A percentile compares a stretch with the other conserved stretches of the same genome.
Evolutionary conservation across 2,113 vertebrate species (phyloP).

Genomic region (Cavia aperea): DNA sequence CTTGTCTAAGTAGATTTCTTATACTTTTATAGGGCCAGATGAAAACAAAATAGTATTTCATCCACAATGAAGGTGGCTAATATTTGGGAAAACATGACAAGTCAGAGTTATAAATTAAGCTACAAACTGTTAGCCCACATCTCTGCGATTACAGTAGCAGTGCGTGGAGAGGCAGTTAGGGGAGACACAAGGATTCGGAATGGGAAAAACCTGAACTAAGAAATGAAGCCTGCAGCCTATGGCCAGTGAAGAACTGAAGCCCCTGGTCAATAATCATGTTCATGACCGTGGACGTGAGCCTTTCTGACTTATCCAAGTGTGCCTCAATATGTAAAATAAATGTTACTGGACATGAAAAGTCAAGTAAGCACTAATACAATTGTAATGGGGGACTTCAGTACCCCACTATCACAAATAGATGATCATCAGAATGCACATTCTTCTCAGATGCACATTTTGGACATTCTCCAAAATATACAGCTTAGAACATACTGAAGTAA

Average conservation of each 20-base stretch:
- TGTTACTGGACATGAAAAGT: background rate
- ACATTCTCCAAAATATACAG: too few species aligned
- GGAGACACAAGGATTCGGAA: background rate
- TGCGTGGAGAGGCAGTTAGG: background rate
- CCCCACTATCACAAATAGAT: background rate
- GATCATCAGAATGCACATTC: background rate
- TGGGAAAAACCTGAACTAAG: background rate
- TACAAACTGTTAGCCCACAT: slow-evolving; percentile 16
- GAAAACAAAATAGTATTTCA: background rate
- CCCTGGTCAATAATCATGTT: background rate
- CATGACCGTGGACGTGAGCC: background rate
- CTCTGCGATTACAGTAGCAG: background rate
- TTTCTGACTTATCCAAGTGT: background rate
- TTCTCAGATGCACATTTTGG: too few species aligned
- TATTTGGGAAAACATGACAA: background rate
- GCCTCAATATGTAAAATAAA: background rate
- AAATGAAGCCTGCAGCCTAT: background rate
- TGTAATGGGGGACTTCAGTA: background rate
- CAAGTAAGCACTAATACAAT: background rate
- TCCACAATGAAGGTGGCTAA: background rate
- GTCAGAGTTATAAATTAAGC: background rate
- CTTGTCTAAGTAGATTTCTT: background rate
- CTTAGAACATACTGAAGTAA: too few species aligned
- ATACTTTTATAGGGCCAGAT: background rate
- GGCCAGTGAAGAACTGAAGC: background rate